These are phyloP conservation scores for Hermodice carunculata DNA, from an alignment of 2,888 invertebrate genomes.

Conservation along the genomic window DNA sequence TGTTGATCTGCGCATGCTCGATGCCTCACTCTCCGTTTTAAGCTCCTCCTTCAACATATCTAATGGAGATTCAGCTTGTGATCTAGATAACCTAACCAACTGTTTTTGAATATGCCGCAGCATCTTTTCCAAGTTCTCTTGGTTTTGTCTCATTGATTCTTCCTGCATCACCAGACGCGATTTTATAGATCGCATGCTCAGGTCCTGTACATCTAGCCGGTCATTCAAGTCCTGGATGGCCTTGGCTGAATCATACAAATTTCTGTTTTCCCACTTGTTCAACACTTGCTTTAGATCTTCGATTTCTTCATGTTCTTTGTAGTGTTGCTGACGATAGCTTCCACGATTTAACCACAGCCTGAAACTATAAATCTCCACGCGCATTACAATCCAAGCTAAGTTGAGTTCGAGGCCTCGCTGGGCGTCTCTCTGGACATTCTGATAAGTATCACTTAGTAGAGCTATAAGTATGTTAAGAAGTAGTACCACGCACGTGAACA, in stretches of 20 bases:
- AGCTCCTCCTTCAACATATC: too few species aligned
- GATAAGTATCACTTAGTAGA: slow-evolving; percentile 61
- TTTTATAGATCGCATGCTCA: slow-evolving; percentile 50
- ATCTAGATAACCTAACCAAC: too few species aligned
- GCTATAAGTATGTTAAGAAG: slow-evolving; percentile 61
- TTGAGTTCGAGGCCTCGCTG: slow-evolving; percentile 58
- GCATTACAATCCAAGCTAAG: slow-evolving; percentile 56
- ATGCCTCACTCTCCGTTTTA: too few species aligned
- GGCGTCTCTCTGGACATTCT: slow-evolving; percentile 59
- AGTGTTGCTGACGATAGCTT: slow-evolving; percentile 42
- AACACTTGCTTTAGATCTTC: slow-evolving; percentile 45
- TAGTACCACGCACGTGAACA: slow-evolving; percentile 56
- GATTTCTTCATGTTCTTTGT: slow-evolving; percentile 51
- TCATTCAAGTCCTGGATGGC: slow-evolving; percentile 51
- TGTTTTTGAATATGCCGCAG: too few species aligned
- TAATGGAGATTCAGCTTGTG: too few species aligned
- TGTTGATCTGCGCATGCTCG: too few species aligned
- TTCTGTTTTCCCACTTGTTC: slow-evolving; percentile 56
- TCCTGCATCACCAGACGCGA: slow-evolving; percentile 53
- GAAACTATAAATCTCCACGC: not conserved
- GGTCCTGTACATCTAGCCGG: slow-evolving; percentile 48
- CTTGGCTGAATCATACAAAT: slow-evolving; percentile 52
- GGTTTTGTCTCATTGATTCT: too few species aligned
- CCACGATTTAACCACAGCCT: slow-evolving; percentile 7
- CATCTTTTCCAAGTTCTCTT: too few species aligned